These are phyloP conservation scores for Laticauda laticaudata DNA, from an alignment of 2,113 vertebrate genomes.

Conservation along the genomic window DNA sequence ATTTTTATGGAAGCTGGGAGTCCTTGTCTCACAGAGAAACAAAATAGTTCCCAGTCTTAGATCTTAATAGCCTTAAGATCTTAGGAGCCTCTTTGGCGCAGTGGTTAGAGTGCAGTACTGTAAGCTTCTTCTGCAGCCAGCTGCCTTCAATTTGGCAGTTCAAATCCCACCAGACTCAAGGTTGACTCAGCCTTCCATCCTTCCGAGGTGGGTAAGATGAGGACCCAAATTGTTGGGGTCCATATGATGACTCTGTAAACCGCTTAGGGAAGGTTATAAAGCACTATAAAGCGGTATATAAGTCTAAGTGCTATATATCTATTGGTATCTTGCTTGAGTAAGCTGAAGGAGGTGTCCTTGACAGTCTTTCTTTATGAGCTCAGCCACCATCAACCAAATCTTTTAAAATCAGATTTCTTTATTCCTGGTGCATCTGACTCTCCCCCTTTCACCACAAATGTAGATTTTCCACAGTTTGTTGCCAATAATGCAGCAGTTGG, in stretches of 20 bases:
- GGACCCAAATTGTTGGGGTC: too few species aligned
- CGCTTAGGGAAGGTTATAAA: too few species aligned
- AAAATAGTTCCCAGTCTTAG: neutral
- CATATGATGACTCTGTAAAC: too few species aligned
- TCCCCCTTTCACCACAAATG: neutral
- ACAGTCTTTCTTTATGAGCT: neutral
- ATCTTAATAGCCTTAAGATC: neutral
- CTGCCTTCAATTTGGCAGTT: too few species aligned
- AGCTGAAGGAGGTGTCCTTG: neutral
- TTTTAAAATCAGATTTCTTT: neutral
- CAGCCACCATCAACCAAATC: neutral
- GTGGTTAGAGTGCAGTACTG: too few species aligned
- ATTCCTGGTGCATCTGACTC: neutral
- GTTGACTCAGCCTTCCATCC: too few species aligned
- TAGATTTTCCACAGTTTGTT: neutral
- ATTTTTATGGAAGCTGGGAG: neutral
- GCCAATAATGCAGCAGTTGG: neutral
- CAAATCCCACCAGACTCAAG: too few species aligned
- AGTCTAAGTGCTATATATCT: too few species aligned
- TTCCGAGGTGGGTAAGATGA: too few species aligned
- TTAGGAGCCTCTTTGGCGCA: too few species aligned
- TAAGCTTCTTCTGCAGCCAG: too few species aligned
- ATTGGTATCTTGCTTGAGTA: neutral
- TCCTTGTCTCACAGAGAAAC: neutral
- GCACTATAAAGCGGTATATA: too few species aligned